Base-by-base conservation (phyloP, 1,140 invertebrate species). In the Bacillus rossius region DNA sequence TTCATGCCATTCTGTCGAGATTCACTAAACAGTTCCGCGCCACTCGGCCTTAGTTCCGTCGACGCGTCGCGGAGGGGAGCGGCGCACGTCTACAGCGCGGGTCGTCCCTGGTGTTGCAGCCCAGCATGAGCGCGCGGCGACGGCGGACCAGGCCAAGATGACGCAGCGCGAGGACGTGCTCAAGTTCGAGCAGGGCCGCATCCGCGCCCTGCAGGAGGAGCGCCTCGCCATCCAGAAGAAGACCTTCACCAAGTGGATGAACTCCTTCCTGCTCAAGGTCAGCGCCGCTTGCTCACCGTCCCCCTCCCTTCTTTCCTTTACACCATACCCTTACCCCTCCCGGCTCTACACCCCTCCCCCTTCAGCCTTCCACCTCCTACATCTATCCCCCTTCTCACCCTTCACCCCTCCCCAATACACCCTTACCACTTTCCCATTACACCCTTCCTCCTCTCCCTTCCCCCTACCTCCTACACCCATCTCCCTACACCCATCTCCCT, bases 191-290 rank as follows among this genome's bases (percentile, higher is more conserved):
- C 92, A 91, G 76, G 91, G 91, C 67, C 87, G 96, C 56, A 98
- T 99, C 70, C 91, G 92, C 78, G 91, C 92, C 69, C 83, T 99
- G 68, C 94, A 98, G 72, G 94, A 98, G 74, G 96, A 99, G 79
- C 85, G 96, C 61, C 79, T 98, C 55, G 88, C 96, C 75, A 98
- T 99, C 66, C 97, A 99, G 77, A 99, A 99, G 82, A 99, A 99
- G 76, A 99, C 97, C 7, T 99, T 99, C 77, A 99, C 97, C 68
- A 99, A 99, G 95, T 99, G 96, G 97, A 95, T 98, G 84, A 99
- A 99, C 78, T 96, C 94, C 1, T 99, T 98, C 77, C 77, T 99
- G 61, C 86, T 92, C 71, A 98, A 96, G 85, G 94, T 95, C 75
- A 73, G 67, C 67, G n/a, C 49, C 29, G 10, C 2, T 14, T 42